Conservation (phyloP, 2,888 invertebrate species). For the Plebejus anna region DNA sequence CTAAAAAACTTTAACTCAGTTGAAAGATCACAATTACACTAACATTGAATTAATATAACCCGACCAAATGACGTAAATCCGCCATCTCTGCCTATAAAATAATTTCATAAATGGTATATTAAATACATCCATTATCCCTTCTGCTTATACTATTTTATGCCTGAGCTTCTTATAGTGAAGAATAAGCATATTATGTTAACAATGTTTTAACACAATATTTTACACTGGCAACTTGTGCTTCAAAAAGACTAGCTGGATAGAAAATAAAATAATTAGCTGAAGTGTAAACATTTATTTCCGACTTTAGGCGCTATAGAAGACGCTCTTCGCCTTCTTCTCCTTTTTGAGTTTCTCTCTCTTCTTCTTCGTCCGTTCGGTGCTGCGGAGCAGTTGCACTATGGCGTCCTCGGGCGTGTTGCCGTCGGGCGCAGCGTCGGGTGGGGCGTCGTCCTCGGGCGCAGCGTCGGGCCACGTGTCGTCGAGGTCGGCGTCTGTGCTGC, state of each 20-base stretch:
- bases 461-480: constrained; percentile 39
- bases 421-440: background rate
- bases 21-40: no score
- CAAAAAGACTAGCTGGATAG: background rate
- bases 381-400: constrained; percentile 62
- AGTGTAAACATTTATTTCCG: constrained; percentile 41
- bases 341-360: constrained; percentile 60
- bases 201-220: no score
- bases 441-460: background rate
- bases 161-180: no score
- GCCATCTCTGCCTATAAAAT: no score
- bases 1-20: no score
- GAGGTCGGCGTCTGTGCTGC: constrained; percentile 47
- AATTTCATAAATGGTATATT: no score
- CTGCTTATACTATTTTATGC: no score
- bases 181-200: no score
- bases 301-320: constrained; percentile 65
- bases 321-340: constrained; percentile 68
- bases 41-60: no score
- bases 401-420: constrained; percentile 46
- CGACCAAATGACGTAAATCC: no score
- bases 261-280: constrained; percentile 9
- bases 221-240: background rate
- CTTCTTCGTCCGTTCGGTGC: constrained; percentile 68
- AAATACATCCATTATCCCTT: no score